phyloP scores from a whole-genome alignment of 1,140 invertebrate genomes.

The Bombus turneri region DNA sequence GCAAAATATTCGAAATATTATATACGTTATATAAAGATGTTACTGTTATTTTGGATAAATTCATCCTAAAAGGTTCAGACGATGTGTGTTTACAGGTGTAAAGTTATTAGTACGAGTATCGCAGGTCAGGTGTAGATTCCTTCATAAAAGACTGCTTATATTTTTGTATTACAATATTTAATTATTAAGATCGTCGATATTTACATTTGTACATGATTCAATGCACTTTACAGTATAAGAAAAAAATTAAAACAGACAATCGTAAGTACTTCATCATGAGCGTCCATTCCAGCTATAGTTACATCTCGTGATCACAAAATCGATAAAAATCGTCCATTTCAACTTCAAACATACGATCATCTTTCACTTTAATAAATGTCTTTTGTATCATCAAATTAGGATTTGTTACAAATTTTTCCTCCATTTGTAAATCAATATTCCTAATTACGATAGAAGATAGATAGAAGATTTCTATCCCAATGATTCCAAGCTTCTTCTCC shows the following conservation, averaged over 20 bases:
- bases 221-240: conserved; percentile 59
- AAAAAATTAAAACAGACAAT: conserved; percentile 55
- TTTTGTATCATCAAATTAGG: conserved; percentile 8
- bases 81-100: neutral
- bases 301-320: neutral
- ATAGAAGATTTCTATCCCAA: conserved; percentile 49
- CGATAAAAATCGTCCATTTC: conserved; percentile 14
- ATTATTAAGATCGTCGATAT: conserved; percentile 74
- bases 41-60: neutral
- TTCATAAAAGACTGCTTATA: conserved; percentile 19
- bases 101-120: neutral
- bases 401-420: neutral
- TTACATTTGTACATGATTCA: conserved; percentile 80
- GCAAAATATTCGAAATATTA: neutral
- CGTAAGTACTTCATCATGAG: conserved; percentile 63
- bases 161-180: conserved; percentile 71
- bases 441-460: conserved; percentile 11
- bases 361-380: neutral
- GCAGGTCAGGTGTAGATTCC: neutral
- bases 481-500: conserved; percentile 13
- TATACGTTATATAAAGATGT: neutral
- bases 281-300: conserved; percentile 10
- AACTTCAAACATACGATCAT: neutral
- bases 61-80: neutral
- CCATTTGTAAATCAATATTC: conserved; percentile 6